These are phyloP conservation scores for Chrysocyon brachyurus DNA, from an alignment of 2,797 vertebrate species.

Conservation along the genomic window DNA sequence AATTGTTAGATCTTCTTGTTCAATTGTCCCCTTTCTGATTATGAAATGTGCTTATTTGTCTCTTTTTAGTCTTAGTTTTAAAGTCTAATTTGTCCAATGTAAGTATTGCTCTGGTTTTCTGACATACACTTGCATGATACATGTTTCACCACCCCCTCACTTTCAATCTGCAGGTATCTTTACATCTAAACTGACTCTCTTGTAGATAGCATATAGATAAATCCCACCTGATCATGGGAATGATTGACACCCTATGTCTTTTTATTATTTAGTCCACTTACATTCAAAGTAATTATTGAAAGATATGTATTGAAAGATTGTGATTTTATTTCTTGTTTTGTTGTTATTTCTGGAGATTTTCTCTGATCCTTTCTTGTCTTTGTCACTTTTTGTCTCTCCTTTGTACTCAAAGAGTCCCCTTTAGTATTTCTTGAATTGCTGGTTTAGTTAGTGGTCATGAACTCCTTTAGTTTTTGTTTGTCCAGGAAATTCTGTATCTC, in stretches of 20 bases:
- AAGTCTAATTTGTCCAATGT: neutral
- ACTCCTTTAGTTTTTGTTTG: neutral
- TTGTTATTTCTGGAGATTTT: neutral
- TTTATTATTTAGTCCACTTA: neutral
- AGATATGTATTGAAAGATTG: neutral
- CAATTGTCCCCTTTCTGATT: neutral
- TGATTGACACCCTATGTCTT: neutral
- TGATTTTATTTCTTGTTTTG: neutral
- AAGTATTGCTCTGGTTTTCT: neutral
- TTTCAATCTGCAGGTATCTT: neutral
- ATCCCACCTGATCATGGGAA: too few species aligned
- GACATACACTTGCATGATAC: neutral
- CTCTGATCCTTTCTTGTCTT: neutral
- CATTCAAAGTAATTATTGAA: neutral
- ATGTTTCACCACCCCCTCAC: neutral
- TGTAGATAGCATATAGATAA: neutral
- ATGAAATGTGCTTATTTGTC: neutral
- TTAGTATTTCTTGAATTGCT: neutral
- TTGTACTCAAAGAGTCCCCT: neutral
- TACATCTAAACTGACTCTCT: neutral
- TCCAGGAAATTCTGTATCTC: neutral
- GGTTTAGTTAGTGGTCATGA: neutral
- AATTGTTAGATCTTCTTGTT: neutral
- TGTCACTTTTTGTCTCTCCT: neutral
- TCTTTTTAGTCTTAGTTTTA: neutral